phyloP scores from a whole-genome alignment of 2,113 vertebrate species.

The Callocephalon fimbriatum region DNA sequence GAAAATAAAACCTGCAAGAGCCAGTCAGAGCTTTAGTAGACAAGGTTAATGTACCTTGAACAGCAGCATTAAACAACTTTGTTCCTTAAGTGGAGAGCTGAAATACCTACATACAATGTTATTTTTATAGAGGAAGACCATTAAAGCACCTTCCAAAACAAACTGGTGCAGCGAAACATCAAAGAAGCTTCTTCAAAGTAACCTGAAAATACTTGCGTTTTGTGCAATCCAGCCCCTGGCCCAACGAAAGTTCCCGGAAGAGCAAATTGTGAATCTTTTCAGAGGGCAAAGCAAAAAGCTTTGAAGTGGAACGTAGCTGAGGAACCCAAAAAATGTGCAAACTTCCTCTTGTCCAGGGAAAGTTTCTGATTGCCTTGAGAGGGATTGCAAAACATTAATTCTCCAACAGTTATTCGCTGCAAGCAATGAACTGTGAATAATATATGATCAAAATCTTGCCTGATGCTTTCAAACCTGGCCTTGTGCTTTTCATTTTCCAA shows the following conservation, averaged over 20 bases:
- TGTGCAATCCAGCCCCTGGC: not conserved
- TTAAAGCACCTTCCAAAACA: constrained; percentile 61
- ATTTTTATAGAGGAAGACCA: constrained; percentile 39
- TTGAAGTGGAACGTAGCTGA: not conserved
- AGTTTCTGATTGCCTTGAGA: not conserved
- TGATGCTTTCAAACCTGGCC: not conserved
- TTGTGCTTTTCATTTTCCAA: not conserved
- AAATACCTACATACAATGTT: not conserved
- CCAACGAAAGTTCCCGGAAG: constrained; percentile 30
- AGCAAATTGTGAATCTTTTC: not conserved
- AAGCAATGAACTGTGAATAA: not conserved
- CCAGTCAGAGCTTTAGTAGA: constrained; percentile 47
- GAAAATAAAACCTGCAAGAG: constrained; percentile 58
- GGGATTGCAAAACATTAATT: not conserved
- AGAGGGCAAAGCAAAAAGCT: not conserved
- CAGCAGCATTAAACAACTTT: constrained; percentile 59
- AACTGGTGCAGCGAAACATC: constrained; percentile 36
- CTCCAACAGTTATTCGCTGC: not conserved
- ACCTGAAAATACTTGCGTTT: not conserved
- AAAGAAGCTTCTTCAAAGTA: constrained; percentile 62
- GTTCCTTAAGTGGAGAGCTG: constrained; percentile 43
- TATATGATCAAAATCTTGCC: not conserved
- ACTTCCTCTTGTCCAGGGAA: not conserved
- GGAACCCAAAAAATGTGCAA: not conserved
- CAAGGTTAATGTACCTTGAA: constrained; percentile 73